A percentile compares a stretch with the other conserved stretches of the same genome.
Conservation (phyloP, 2,888 invertebrate species). For the Hirtodrosophila confusa region DNA sequence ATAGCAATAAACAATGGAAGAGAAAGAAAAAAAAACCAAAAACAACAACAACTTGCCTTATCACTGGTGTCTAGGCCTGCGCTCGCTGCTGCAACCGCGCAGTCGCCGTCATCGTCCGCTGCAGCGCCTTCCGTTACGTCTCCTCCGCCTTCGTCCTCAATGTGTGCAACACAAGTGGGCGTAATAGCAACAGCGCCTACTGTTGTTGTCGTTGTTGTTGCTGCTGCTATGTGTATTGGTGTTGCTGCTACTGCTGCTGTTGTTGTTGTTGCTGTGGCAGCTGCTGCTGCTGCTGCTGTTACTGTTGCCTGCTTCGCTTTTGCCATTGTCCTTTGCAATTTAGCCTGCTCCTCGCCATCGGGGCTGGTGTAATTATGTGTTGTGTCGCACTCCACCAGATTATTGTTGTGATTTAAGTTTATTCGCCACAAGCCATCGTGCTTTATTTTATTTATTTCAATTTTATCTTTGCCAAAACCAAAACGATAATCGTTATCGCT, state of each 20-base stretch:
- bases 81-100: conserved; percentile 45
- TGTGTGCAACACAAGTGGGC: conserved; percentile 59
- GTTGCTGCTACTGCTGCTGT: conserved; percentile 20
- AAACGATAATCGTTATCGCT: conserved; percentile 60
- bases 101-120: conserved; percentile 46
- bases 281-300: conserved; percentile 37
- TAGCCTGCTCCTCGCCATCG: conserved; percentile 53
- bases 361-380: conserved; percentile 42
- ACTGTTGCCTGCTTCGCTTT: conserved; percentile 60
- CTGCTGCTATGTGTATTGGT: conserved; percentile 11
- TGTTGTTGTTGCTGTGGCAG: conserved; percentile 14
- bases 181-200: conserved; percentile 47
- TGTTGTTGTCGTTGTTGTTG: conserved; percentile 20
- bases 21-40: conserved; percentile 11
- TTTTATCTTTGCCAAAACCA: conserved; percentile 57
- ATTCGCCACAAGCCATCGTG: conserved; percentile 62
- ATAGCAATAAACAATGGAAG: conserved; percentile 32
- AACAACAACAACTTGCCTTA: conserved; percentile 59
- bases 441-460: conserved; percentile 68
- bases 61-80: conserved; percentile 43
- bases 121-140: conserved; percentile 30
- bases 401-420: conserved; percentile 65
- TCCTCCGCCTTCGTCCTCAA: conserved; percentile 64
- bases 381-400: conserved; percentile 50
- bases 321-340: conserved; percentile 55